Evolutionary conservation across 2,888 invertebrate species (phyloP), one percentile per base, ranked within the genome.

Genomic region (Stegophylla sp.): DNA sequence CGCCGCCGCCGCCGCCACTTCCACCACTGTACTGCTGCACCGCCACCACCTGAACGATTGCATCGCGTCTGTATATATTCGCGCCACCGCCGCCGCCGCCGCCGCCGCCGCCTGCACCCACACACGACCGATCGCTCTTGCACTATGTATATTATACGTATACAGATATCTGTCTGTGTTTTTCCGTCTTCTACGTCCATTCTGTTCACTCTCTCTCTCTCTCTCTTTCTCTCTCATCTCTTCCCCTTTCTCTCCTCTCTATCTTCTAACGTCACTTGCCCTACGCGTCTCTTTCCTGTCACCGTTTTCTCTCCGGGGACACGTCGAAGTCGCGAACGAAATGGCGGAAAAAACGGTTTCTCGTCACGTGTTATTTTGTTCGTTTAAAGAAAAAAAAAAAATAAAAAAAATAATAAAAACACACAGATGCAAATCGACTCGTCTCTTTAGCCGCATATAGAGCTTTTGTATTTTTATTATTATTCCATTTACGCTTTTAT

Each of bases 271-370:
- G n/a, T n/a, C n/a, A n/a, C n/a, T n/a, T n/a, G n/a, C 56, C 12
- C 34, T 34, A 4, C 66, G 23, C 20, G 1, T 43, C 3, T 43
- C 9, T 17, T 41, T 17, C 12, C 72, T 41, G 7, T 34, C 34
- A 7, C 3, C 34, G 34, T 34, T 34, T 34, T 34, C 3, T 34
- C 34, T 34, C 76, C 26, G 66, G 76, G 76, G 48, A 75, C 48
- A 23, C 23, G 43, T 45, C 51, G 23, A n/a, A 66, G 7, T 61
- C 73, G n/a, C n/a, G 45, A 34, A 64, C 23, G n/a, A 76, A 66
- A 76, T 43, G 28, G n/a, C n/a, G 76, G 77, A 43, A 76, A 53
- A 67, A 77, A 77, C 67, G 77, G 53, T 67, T 56, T 67, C 41
- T 41, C 12, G 64, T 64, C 64, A 41, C 63, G 64, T 64, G 75